Percentiles rank a stretch among this genome's conserved stretches.
Evolutionary conservation across 2,888 invertebrate genomes (phyloP).

Genomic region (Anoplius nigerrimus): DNA sequence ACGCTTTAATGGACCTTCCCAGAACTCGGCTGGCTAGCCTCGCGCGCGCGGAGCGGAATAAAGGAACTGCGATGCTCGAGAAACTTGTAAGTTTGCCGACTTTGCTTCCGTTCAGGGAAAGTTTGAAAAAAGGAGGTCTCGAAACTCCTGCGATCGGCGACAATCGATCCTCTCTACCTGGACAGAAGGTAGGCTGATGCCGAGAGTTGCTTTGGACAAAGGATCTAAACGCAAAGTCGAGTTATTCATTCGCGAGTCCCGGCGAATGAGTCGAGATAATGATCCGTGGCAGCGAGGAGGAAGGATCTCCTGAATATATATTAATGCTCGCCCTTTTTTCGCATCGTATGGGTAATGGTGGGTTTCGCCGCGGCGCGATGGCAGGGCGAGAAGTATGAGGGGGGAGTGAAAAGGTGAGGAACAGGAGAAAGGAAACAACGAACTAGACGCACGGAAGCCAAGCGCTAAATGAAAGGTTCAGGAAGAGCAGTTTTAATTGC

Average conservation of each 20-base stretch:
- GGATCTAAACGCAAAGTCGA: conserved; percentile 33
- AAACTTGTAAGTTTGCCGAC: conserved; percentile 25
- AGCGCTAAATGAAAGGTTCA: conserved; percentile 17
- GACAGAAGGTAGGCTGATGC: neutral
- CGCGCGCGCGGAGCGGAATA: conserved; percentile 12
- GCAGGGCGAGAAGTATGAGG: conserved; percentile 27
- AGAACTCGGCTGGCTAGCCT: conserved; percentile 25
- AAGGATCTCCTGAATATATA: conserved; percentile 55
- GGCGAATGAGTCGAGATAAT: conserved; percentile 41
- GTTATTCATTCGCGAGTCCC: conserved; percentile 24
- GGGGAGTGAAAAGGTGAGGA: conserved; percentile 6
- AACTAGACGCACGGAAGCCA: conserved; percentile 41
- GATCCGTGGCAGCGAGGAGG: conserved; percentile 36
- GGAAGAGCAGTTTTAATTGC: conserved; percentile 46
- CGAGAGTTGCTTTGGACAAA: conserved; percentile 25
- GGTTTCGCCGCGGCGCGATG: conserved; percentile 39
- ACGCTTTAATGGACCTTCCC: conserved; percentile 41
- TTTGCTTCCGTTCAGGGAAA: neutral
- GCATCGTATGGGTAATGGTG: conserved; percentile 47
- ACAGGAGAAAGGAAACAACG: conserved; percentile 15
- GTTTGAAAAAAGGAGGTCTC: neutral
- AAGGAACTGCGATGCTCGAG: conserved; percentile 4
- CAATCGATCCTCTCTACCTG: too few species aligned
- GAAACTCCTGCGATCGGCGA: too few species aligned
- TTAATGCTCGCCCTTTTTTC: conserved; percentile 54